A percentile compares a stretch with the other conserved stretches of the same genome.
Conservation (phyloP, 2,113 vertebrate genomes). For the Bathybates hornii region DNA sequence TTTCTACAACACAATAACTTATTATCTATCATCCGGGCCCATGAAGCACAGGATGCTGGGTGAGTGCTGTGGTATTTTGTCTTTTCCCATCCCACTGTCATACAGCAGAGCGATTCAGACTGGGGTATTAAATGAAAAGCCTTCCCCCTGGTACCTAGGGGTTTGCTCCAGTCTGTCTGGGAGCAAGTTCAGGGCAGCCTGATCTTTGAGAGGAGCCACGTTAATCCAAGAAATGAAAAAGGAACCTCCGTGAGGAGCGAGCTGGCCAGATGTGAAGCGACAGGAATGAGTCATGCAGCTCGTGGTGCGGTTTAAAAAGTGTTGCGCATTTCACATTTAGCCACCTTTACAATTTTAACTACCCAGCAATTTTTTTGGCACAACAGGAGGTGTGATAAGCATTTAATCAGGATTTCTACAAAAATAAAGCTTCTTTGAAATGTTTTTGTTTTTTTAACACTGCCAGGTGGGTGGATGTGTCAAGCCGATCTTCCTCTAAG, state of each 20-base stretch:
- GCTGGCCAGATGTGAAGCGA: not conserved
- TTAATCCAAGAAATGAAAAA: conserved; percentile 28
- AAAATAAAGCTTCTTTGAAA: conserved; percentile 2
- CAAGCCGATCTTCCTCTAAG: not conserved
- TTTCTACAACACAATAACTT: conserved; percentile 99
- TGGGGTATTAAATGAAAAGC: conserved; percentile 22
- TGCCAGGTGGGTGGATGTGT: conserved; percentile 21
- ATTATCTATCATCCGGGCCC: conserved; percentile 98
- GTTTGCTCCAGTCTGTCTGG: not conserved
- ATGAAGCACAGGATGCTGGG: conserved; percentile 99
- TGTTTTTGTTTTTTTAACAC: not conserved
- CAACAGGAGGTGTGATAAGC: not conserved
- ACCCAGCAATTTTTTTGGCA: not conserved
- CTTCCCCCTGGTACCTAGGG: not conserved
- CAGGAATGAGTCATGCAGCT: not conserved
- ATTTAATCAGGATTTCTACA: not conserved
- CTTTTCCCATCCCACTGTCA: conserved; percentile 17
- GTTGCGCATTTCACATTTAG: not conserved
- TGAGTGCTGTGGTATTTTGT: conserved; percentile 67
- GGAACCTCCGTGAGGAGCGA: not conserved
- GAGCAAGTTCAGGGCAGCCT: not conserved
- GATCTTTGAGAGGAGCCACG: conserved; percentile 19
- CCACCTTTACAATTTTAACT: not conserved
- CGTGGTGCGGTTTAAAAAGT: not conserved
- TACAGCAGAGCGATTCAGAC: conserved; percentile 14